These are phyloP conservation scores for Nasua narica DNA, from an alignment of 2,797 vertebrate genomes.

Conservation along the genomic window DNA sequence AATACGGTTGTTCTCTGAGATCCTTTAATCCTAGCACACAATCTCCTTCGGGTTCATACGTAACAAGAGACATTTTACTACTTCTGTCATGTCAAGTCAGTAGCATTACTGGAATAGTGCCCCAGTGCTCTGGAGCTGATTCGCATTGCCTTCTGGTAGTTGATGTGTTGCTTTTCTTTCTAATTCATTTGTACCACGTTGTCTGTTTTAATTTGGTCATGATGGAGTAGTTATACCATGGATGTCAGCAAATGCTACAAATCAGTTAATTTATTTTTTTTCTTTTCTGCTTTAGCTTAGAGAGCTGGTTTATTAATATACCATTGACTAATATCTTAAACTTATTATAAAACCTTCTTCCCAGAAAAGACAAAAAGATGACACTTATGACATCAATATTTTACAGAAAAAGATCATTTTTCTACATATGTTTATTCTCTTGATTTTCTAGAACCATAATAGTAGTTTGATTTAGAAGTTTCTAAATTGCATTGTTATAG, in stretches of 20 bases:
- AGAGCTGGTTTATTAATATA: neutral
- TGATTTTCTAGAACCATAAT: neutral
- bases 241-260: neutral
- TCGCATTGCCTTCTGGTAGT: neutral
- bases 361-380: neutral
- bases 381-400: neutral
- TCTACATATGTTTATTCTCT: neutral
- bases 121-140: neutral
- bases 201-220: neutral
- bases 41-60: neutral
- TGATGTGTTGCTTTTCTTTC: neutral
- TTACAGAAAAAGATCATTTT: neutral
- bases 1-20: neutral
- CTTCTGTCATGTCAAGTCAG: neutral
- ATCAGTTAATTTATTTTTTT: neutral
- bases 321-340: neutral
- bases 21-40: neutral
- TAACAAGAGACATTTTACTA: neutral
- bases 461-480: neutral
- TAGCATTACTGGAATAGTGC: neutral
- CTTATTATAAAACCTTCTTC: neutral
- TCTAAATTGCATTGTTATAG: slow-evolving; percentile 18
- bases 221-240: neutral
- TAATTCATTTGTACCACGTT: neutral
- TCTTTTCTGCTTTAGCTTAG: neutral